Base-by-base conservation (phyloP, 2,113 vertebrate species). In the Semnornis frantzii region DNA sequence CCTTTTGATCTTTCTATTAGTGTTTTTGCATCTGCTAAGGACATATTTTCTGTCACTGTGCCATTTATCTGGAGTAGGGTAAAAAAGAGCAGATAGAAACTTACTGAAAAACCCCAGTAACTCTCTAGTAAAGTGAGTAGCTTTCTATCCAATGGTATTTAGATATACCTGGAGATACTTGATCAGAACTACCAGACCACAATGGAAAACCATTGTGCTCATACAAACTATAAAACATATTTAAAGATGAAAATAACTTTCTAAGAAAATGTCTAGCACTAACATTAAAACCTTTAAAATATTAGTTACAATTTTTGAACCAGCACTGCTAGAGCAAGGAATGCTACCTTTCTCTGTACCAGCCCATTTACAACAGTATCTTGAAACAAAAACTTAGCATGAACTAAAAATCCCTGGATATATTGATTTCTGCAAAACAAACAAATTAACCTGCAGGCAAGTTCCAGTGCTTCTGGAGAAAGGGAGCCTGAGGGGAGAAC, bases 1-100 rank as follows among this genome's bases (percentile, higher is more conserved):
- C 99, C 99, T 98, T 99, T 99, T 92, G 99, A 99, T 97, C 99
- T 98, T 97, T 99, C 99, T 95, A 99, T 99, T 97, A 99, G 98
- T 73, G 99, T 99, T 97, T 99, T 99, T 89, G 99, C 99, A 83
- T 99, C 99, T 94, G 99, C 99, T 98, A 99, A 97, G 80, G 99
- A 99, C 98, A 99, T 99, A 95, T 99, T 99, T 98, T 99, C 99
- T 5, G 99, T 99, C 97, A 99, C 99, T 52, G 99, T 99, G 96
- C 99, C 99, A 84, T 99, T 99, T 97, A 99, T 99, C 99, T 99
- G 96, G 62, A 97, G 97, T 4, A 95, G 50, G 97, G 70, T 55
- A 94, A 81, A 44, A 91, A 65, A 91, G 12, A 80, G 9, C 6
- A 85, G 31, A 78, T 57, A 94, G 8, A 66, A 96, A 84, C 44